Percentiles rank a stretch among this genome's conserved stretches.
Evolutionary conservation across 2,797 vertebrate species (phyloP).

Genomic region (Echiichthys vipera): DNA sequence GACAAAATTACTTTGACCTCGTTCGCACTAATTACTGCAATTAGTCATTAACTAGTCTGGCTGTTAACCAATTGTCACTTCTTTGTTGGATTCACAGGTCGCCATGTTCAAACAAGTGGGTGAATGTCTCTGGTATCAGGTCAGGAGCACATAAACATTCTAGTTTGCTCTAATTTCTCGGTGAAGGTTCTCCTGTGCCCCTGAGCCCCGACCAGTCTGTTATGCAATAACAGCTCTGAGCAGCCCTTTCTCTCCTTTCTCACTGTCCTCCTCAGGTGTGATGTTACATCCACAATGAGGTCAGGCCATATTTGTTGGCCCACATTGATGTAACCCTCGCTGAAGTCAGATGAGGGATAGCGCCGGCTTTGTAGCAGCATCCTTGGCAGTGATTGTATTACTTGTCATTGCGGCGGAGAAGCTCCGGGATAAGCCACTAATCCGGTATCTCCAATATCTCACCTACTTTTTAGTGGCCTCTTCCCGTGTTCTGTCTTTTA

Average conservation of each 20-base stretch:
- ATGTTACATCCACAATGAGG: conserved; percentile 74
- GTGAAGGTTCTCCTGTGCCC: conserved; percentile 32
- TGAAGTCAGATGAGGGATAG: conserved; percentile 54
- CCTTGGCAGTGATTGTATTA: conserved; percentile 65
- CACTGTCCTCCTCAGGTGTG: conserved; percentile 51
- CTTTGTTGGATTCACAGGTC: conserved; percentile 12
- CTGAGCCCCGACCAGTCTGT: conserved; percentile 32
- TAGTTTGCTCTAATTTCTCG: conserved; percentile 58
- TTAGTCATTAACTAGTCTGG: not conserved
- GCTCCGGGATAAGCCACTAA: conserved; percentile 56
- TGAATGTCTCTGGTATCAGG: conserved; percentile 5
- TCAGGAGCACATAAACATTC: conserved; percentile 49
- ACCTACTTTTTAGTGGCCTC: conserved; percentile 41
- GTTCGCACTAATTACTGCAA: not conserved
- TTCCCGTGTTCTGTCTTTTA: conserved; percentile 8
- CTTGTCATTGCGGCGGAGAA: conserved; percentile 39
- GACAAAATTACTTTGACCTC: not conserved
- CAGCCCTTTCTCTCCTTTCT: conserved; percentile 11
- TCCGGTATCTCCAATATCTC: conserved; percentile 61
- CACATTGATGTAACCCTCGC: conserved; percentile 67
- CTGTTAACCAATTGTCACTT: not conserved
- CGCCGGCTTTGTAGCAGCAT: conserved; percentile 52
- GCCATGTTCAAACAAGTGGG: conserved; percentile 14
- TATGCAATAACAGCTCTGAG: conserved; percentile 53
- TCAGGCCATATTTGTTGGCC: conserved; percentile 72